Evolutionary conservation across 2,797 vertebrate species (phyloP).

Genomic region (Cottoperca gobio): DNA sequence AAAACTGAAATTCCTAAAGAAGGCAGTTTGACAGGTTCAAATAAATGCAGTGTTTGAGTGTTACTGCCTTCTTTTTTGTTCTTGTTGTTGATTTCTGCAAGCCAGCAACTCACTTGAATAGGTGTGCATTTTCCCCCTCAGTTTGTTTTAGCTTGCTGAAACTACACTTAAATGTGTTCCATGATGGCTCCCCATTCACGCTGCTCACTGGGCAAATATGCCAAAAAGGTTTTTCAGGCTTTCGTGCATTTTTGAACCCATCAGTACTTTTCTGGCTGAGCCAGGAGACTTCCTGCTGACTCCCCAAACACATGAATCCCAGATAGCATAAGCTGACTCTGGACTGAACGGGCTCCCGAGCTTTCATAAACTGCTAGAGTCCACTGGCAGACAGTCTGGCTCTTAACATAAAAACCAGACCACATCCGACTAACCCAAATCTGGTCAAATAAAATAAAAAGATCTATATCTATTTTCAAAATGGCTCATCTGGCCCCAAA

Average conservation of each 20-base stretch:
- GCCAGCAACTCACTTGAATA: too few relatives aligned
- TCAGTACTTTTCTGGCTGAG: background rate
- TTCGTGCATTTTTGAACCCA: background rate
- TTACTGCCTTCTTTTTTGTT: background rate
- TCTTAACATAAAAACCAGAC: background rate
- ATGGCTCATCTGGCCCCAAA: background rate
- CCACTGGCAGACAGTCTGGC: background rate
- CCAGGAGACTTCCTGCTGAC: constrained; percentile 2
- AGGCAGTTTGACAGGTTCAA: too few relatives aligned
- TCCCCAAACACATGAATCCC: background rate
- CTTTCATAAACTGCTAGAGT: background rate
- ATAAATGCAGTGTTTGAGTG: background rate
- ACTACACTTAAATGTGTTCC: background rate
- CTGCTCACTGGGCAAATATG: background rate
- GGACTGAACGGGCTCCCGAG: background rate
- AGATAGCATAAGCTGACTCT: background rate
- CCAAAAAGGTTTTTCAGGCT: background rate
- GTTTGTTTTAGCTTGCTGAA: background rate
- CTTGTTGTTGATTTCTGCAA: background rate
- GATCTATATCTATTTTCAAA: background rate
- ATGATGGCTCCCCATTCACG: background rate
- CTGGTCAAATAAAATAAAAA: background rate
- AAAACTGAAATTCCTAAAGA: too few relatives aligned
- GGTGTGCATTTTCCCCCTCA: background rate
- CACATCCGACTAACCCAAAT: background rate